These are phyloP conservation scores for Aricia agestis DNA, from an alignment of 1,140 invertebrate species.

Conservation along the genomic window DNA sequence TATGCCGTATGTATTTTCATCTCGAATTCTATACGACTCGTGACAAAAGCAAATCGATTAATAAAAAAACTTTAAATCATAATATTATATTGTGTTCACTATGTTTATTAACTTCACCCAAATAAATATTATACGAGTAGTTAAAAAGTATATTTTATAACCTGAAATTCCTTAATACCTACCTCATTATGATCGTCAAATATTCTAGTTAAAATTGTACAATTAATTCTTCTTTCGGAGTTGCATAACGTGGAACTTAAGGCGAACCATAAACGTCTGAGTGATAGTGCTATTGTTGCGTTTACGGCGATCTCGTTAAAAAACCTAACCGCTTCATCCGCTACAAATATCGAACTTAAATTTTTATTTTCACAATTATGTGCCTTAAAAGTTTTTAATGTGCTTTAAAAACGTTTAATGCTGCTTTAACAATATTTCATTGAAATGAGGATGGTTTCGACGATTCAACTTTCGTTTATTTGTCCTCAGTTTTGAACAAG, in stretches of 20 bases:
- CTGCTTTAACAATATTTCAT: background rate
- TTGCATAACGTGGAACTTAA: conserved; percentile 18
- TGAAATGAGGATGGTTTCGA: background rate
- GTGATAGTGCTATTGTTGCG: conserved; percentile 37
- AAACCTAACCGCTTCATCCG: conserved; percentile 30
- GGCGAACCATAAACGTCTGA: conserved; percentile 29
- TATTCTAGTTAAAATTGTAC: no score
- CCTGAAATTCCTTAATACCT: no score
- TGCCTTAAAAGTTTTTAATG: conserved; percentile 13
- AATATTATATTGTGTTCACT: no score
- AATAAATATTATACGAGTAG: no score
- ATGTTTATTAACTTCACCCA: no score
- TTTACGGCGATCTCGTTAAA: conserved; percentile 31
- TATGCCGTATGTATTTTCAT: conserved; percentile 12
- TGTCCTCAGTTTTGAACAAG: background rate
- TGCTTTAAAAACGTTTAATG: background rate
- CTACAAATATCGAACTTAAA: conserved; percentile 27
- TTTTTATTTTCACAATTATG: conserved; percentile 36
- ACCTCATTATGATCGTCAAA: background rate
- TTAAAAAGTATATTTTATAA: no score
- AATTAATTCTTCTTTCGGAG: no score
- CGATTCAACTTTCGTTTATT: background rate
- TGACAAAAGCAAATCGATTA: no score
- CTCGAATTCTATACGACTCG: background rate
- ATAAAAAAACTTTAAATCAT: background rate